Evolutionary conservation across 2,888 invertebrate species (phyloP).

Genomic region (Hetaerina titia): DNA sequence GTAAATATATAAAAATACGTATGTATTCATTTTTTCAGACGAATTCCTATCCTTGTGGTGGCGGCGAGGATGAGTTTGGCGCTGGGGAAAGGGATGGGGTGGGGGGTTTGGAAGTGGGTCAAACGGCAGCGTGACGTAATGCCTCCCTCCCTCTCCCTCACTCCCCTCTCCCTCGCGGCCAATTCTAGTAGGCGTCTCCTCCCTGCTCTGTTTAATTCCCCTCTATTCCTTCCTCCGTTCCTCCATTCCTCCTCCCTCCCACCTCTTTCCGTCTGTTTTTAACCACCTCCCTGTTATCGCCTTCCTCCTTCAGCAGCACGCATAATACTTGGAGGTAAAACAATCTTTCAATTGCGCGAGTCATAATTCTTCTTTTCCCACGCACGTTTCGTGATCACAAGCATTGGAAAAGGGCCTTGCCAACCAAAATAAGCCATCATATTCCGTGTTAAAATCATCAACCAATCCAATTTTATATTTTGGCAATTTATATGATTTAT

Average conservation of each 20-base stretch:
- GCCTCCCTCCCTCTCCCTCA: neutral
- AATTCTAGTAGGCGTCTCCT: neutral
- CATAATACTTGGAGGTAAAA: too few relatives aligned
- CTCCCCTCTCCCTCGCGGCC: neutral
- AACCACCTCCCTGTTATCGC: neutral
- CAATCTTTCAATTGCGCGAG: too few relatives aligned
- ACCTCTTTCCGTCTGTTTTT: neutral
- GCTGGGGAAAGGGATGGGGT: neutral
- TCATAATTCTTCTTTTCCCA: too few relatives aligned
- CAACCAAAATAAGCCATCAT: too few relatives aligned
- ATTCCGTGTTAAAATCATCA: too few relatives aligned
- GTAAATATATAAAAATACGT: neutral
- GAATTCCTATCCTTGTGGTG: neutral
- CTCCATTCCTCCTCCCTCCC: neutral
- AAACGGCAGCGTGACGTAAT: constrained; percentile 9
- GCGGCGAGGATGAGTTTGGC: neutral
- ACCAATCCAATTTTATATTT: too few relatives aligned
- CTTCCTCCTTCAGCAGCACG: neutral
- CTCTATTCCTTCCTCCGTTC: neutral
- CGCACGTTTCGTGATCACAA: too few relatives aligned
- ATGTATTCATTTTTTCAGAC: neutral
- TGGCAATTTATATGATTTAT: too few relatives aligned
- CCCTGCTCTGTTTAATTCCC: neutral
- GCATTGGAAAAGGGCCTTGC: too few relatives aligned
- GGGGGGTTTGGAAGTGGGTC: neutral